phyloP scores from a whole-genome alignment of 2,797 vertebrate species.

The Chelon labrosus region DNA sequence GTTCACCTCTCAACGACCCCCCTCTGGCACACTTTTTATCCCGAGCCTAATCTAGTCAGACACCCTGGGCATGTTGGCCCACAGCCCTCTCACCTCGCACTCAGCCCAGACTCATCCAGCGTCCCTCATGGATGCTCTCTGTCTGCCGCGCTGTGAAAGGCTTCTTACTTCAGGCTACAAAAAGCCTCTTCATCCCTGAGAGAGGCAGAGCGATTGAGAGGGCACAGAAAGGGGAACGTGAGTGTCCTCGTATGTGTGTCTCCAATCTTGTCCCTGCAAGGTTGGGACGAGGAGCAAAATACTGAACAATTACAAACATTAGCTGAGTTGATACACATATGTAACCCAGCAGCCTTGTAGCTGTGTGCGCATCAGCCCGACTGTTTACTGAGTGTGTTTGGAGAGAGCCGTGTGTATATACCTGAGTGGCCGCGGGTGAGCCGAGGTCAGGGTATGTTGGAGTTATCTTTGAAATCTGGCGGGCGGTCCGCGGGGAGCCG shows the following conservation, averaged over 20 bases:
- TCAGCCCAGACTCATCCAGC: conserved; percentile 50
- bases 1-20: conserved; percentile 59
- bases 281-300: background rate
- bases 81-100: conserved; percentile 53
- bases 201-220: conserved; percentile 51
- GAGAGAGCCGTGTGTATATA: conserved; percentile 12
- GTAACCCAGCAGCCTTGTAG: background rate
- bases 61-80: conserved; percentile 53
- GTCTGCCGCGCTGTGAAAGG: conserved; percentile 48
- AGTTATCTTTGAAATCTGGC: conserved; percentile 47
- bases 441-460: conserved; percentile 38
- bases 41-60: conserved; percentile 66
- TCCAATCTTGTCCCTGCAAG: conserved; percentile 2
- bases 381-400: conserved; percentile 6
- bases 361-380: background rate
- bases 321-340: conserved; percentile 1
- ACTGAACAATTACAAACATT: conserved; percentile 20
- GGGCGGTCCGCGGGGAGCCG: conserved; percentile 39
- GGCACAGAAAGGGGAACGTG: conserved; percentile 31
- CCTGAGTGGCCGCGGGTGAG: conserved; percentile 34
- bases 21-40: conserved; percentile 34
- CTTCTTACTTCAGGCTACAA: conserved; percentile 60
- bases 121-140: conserved; percentile 59
- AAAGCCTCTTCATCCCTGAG: conserved; percentile 66
- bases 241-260: background rate